Base-by-base conservation (phyloP, 2,113 vertebrate genomes). In the Cephalopholis sonnerati region DNA sequence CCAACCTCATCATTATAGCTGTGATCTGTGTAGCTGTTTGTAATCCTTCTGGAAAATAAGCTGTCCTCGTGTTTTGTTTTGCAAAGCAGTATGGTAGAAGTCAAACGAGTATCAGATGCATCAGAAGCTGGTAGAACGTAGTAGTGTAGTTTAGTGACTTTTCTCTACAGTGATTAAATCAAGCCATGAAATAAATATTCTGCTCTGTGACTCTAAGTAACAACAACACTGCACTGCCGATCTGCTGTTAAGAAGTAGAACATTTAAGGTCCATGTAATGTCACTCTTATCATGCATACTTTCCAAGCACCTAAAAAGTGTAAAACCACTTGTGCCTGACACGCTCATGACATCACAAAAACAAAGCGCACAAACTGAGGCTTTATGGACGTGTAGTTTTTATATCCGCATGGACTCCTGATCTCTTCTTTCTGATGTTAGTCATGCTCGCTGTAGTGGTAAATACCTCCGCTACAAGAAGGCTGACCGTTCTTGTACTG, bases 371-470 rank as follows among this genome's bases (percentile, higher is more conserved):
- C 63, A 44, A 29, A 8, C 24, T 44, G 7, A 27, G n/a, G 66
- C 71, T 67, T 77, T 46, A 62, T 15, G 15, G 39, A 18, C 11
- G 18, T 79, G 25, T 65, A 65, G n/a, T 59, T 64, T 46, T 78
- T 46, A 41, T 29, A 20, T 48, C 17, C 39, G 16, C 29, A 2
- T 58, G 25, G 70, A 73, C 68, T 82, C n/a, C 8, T 63, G 41
- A 77, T 66, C 61, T 72, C 58, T 39, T 57, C 53, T 79, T 63
- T 63, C 16, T 27, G 25, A 65, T 32, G 66, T 66, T 71, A 11
- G 54, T 76, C 54, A 66, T 59, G 46, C 61, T 77, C 9, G 46
- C 44, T 39, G 32, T 41, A 16, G 36, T 67, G 62, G 54, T 58
- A 70, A 79, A 64, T 69, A 69, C 36, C 36, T 36, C 57, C 3